Percentiles rank a stretch among this genome's conserved stretches.
Evolutionary conservation across 1,140 invertebrate species (phyloP).

Genomic region (Pinna nobilis): DNA sequence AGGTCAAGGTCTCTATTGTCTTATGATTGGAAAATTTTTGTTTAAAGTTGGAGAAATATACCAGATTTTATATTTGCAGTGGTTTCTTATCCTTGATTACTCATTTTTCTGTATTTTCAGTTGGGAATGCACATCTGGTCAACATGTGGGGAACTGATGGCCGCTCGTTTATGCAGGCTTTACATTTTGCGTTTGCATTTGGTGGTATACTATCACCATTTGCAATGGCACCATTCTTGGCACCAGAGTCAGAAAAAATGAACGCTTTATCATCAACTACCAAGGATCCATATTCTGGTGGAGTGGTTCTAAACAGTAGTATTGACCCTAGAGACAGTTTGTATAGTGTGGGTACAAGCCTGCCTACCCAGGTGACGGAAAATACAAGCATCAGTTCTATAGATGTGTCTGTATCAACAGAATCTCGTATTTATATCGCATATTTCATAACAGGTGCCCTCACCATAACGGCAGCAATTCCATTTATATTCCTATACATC

Average conservation of each 20-base stretch:
- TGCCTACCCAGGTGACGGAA: not conserved
- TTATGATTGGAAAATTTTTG: not conserved
- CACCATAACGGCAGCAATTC: constrained; percentile 36
- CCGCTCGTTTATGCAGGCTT: constrained; percentile 44
- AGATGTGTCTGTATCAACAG: not conserved
- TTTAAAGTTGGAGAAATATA: not conserved
- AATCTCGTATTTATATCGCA: constrained; percentile 34
- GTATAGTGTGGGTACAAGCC: not conserved
- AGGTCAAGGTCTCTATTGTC: no score
- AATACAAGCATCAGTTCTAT: no score
- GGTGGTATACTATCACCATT: constrained; percentile 57
- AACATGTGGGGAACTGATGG: constrained; percentile 47
- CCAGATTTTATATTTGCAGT: not conserved
- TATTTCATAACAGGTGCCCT: constrained; percentile 43
- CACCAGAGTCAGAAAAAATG: not conserved
- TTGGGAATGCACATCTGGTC: constrained; percentile 55
- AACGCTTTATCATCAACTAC: not conserved
- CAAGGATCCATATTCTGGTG: not conserved
- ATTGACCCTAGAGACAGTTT: not conserved
- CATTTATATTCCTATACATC: constrained; percentile 41
- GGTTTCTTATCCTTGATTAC: not conserved
- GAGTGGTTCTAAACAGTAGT: not conserved
- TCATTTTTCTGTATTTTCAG: constrained; percentile 42
- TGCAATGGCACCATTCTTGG: constrained; percentile 56
- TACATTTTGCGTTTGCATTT: constrained; percentile 55